Evolutionary conservation across 1,140 invertebrate genomes (phyloP).

Genomic region (Orchestia grillus): DNA sequence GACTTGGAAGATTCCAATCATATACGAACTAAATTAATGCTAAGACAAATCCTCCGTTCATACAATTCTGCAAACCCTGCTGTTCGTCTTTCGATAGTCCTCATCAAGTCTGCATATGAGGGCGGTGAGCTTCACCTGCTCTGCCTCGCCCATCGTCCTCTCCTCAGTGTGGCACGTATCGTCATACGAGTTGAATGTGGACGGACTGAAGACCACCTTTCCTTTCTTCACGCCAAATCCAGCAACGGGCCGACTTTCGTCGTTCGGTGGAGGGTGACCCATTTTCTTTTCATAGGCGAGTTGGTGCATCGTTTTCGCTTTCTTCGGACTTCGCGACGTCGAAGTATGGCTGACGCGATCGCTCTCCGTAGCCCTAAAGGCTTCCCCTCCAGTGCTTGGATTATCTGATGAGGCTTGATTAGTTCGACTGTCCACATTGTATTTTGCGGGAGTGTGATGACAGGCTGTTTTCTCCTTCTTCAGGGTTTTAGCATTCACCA

Average conservation of each 20-base stretch:
- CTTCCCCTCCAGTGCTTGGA: not conserved
- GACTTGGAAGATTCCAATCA: not conserved
- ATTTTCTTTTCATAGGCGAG: conserved; percentile 40
- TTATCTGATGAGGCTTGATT: not conserved
- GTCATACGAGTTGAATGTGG: not conserved
- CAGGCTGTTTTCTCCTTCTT: not conserved
- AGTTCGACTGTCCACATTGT: not conserved
- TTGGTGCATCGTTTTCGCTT: not conserved
- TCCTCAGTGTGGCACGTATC: not conserved
- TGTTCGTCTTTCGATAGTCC: not conserved
- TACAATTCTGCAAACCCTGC: not conserved
- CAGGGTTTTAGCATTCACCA: not conserved
- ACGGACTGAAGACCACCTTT: not conserved
- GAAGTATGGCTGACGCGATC: not conserved
- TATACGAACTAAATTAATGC: not conserved
- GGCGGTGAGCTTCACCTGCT: not conserved
- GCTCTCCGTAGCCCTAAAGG: not conserved
- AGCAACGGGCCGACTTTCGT: not conserved
- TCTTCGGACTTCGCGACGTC: not conserved
- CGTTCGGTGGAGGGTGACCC: not conserved
- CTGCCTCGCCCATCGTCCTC: not conserved
- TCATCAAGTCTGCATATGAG: not conserved
- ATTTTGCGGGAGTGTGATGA: not conserved
- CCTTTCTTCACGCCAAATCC: conserved; percentile 1
- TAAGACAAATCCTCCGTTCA: not conserved